Conservation (phyloP, 2,113 vertebrate species). For the Anas platyrhynchos region DNA sequence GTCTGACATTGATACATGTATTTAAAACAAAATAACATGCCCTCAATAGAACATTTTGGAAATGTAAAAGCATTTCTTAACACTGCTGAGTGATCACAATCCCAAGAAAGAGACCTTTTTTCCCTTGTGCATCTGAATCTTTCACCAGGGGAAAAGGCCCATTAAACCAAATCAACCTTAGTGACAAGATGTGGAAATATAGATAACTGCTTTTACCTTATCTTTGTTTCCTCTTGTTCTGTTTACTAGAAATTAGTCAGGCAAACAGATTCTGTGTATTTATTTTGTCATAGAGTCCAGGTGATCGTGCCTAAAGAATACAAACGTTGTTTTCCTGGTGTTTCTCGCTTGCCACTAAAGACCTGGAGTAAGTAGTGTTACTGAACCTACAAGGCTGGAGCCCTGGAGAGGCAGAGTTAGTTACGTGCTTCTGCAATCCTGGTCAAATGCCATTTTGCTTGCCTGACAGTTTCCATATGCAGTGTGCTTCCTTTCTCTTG, state of each 20-base stretch:
- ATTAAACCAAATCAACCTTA: not conserved
- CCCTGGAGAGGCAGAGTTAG: not conserved
- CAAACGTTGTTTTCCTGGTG: not conserved
- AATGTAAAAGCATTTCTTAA: not conserved
- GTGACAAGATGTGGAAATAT: not conserved
- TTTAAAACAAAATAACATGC: not conserved
- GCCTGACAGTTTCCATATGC: not conserved
- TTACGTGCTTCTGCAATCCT: not conserved
- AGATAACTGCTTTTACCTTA: not conserved
- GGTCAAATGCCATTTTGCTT: not conserved
- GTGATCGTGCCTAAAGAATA: not conserved
- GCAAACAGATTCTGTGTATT: not conserved
- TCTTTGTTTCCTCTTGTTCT: not conserved
- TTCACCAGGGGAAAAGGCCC: not conserved
- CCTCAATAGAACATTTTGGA: not conserved
- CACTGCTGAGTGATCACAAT: not conserved
- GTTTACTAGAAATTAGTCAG: not conserved
- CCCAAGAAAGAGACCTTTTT: not conserved
- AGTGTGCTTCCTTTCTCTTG: not conserved
- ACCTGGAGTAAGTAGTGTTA: not conserved
- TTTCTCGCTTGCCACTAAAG: not conserved
- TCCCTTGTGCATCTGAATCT: not conserved
- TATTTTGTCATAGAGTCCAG: not conserved
- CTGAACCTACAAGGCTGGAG: not conserved
- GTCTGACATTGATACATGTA: fast-evolving